A percentile compares a stretch with the other conserved stretches of the same genome.
These are phyloP conservation scores for Calcarius lapponicus DNA, from an alignment of 2,797 vertebrate genomes.

Conservation along the genomic window DNA sequence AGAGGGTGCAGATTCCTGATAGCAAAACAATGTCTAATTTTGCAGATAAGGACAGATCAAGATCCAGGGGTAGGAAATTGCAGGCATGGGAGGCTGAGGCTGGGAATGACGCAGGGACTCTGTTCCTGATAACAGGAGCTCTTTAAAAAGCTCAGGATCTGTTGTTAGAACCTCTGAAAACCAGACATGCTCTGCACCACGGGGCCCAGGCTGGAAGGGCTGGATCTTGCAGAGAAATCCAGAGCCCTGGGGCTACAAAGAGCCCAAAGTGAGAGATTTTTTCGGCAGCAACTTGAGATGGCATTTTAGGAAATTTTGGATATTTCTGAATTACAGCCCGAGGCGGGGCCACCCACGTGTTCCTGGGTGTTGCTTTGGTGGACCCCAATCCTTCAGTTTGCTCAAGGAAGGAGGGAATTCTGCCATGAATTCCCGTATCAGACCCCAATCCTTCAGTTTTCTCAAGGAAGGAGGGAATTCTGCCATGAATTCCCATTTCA, in stretches of 20 bases:
- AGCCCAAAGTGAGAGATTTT: background rate
- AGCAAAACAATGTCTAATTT: slow-evolving; percentile 25
- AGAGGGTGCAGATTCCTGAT: slow-evolving; percentile 7
- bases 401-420: background rate
- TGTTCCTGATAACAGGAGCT: background rate
- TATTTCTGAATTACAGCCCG: background rate
- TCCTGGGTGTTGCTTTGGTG: background rate
- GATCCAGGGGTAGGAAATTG: slow-evolving; percentile 39
- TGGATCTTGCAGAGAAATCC: background rate
- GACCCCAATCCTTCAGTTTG: background rate
- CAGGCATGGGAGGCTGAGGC: background rate
- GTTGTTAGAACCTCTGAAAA: background rate
- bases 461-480: background rate
- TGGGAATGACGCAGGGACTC: background rate
- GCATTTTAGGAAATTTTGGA: background rate
- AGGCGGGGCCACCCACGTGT: background rate
- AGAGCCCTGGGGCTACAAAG: background rate
- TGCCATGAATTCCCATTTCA: background rate
- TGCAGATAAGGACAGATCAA: slow-evolving; percentile 41
- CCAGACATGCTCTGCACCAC: background rate
- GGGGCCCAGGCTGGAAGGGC: background rate
- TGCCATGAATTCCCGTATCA: background rate
- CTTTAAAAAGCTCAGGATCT: background rate
- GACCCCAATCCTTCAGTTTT: background rate
- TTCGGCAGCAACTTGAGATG: background rate